Base-by-base conservation (phyloP, 2,797 vertebrate species). In the Arvicola amphibius region DNA sequence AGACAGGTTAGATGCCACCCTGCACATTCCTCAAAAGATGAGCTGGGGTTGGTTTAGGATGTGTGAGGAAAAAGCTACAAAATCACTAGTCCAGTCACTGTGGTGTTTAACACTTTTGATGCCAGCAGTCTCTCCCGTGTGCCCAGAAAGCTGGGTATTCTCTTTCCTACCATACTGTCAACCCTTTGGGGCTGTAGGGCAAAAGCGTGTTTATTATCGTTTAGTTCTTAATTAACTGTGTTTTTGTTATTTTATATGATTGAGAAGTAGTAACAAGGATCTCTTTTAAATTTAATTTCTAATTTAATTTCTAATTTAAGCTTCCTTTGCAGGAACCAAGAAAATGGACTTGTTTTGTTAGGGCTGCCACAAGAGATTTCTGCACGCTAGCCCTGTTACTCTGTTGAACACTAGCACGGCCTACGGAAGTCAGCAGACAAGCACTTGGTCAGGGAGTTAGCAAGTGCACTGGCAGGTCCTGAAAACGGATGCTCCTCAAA, bases 1-100 rank as follows among this genome's bases (percentile, higher is more conserved):
- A 93, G 85, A 92, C 77, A 80, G 89, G 88, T 95, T 96, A 94
- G 88, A 95, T 61, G 40, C 92, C 88, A 97, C 93, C 88, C 88
- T 91, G 78, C 9, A 56, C 19, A 25, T 97, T 92, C 85, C 88
- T 96, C 78, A 83, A 92, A 94, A 95, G 78, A 92, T 92, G 74
- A 93, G 94, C 51, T 93, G 95, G 85, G 95, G 87, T 97, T 93
- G 95, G 86, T 94, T 94, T 95, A 89, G 71, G 90, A 87, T 95
- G 96, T 95, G 88, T 96, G 53, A 90, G 77, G 92, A 92, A 94
- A 90, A 88, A 94, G 74, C 46, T 85, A 51, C 48, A 96, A 32
- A 91, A 95, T 69, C 79, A 87, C 74, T 61, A 53, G 65, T 81
- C 77, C 92, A 29, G 71, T 90, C 73, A 65, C 95, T 63, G 94